These are phyloP conservation scores for Oophaga sylvatica DNA, from an alignment of 2,797 vertebrate species.

Conservation along the genomic window DNA sequence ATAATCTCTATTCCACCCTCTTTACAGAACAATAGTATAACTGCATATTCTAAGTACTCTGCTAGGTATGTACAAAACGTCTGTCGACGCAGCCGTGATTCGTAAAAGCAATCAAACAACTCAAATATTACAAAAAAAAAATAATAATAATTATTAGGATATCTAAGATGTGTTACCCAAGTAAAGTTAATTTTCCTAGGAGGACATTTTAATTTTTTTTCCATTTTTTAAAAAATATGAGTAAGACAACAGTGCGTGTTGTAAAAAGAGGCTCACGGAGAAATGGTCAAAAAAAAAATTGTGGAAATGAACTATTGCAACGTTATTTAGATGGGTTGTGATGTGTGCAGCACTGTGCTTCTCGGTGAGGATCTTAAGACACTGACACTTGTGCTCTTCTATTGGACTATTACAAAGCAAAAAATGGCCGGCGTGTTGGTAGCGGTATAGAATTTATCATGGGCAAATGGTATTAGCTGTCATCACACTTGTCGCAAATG, in stretches of 20 bases:
- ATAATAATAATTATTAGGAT: background rate
- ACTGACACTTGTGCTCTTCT: slow-evolving; percentile 37
- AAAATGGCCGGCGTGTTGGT: background rate
- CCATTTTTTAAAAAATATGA: slow-evolving; percentile 23
- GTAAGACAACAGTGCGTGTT: slow-evolving; percentile 11
- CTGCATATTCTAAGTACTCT: slow-evolving; percentile 73
- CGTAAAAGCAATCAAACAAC: slow-evolving; percentile 63
- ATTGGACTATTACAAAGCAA: background rate
- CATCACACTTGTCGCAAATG: background rate
- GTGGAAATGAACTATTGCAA: slow-evolving; percentile 9
- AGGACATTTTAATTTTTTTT: too few species aligned
- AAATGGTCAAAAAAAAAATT: slow-evolving; percentile 4
- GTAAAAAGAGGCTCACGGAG: slow-evolving; percentile 9
- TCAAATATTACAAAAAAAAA: slow-evolving; percentile 9
- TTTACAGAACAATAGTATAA: slow-evolving; percentile 77
- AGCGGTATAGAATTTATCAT: background rate
- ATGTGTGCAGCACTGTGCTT: slow-evolving; percentile 17
- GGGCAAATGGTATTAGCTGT: background rate
- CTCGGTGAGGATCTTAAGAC: slow-evolving; percentile 18
- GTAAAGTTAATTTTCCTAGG: background rate
- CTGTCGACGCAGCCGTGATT: slow-evolving; percentile 67
- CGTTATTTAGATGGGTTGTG: background rate
- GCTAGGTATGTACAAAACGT: slow-evolving; percentile 76
- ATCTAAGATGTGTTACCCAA: slow-evolving; percentile 29
- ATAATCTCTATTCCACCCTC: slow-evolving; percentile 74